phyloP scores from a whole-genome alignment of 2,888 invertebrate genomes.

The Clostera curtula region DNA sequence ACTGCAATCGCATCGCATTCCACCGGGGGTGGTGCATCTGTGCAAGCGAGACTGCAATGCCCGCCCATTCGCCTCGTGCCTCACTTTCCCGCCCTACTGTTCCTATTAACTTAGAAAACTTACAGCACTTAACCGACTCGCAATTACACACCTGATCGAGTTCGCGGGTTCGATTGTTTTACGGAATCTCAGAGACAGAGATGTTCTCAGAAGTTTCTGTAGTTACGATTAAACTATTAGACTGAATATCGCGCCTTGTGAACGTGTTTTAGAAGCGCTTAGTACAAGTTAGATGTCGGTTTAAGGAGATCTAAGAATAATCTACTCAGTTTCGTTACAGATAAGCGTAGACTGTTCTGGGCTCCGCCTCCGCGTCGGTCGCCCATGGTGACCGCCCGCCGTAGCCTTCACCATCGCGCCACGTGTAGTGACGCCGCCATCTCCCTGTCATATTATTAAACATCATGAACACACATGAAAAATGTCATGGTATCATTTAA shows the following conservation, averaged over 20 bases:
- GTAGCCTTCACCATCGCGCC: conserved; percentile 26
- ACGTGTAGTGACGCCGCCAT: conserved; percentile 25
- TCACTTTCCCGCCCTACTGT: conserved; percentile 71
- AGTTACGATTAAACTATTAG: too few species aligned
- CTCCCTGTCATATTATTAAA: conserved; percentile 6
- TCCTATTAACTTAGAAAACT: conserved; percentile 45
- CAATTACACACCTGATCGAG: conserved; percentile 28
- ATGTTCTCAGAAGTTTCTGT: too few species aligned
- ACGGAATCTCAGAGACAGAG: neutral
- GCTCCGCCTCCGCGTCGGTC: conserved; percentile 48
- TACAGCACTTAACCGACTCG: conserved; percentile 27
- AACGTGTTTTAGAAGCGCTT: conserved; percentile 3
- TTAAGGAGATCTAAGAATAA: conserved; percentile 10
- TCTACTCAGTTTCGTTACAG: conserved; percentile 25
- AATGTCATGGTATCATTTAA: conserved; percentile 1
- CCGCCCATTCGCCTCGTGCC: conserved; percentile 69
- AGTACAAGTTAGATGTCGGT: conserved; percentile 8
- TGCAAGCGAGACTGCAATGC: conserved; percentile 71
- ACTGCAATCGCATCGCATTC: conserved; percentile 58
- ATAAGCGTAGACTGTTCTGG: conserved; percentile 22
- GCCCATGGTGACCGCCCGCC: conserved; percentile 55
- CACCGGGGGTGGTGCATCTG: conserved; percentile 66
- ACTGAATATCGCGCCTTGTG: too few species aligned
- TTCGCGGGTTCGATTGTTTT: conserved; percentile 14
- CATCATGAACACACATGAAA: conserved; percentile 4